Evolutionary conservation across 2,888 invertebrate species (phyloP).

Genomic region (Pseudococcus viburni): DNA sequence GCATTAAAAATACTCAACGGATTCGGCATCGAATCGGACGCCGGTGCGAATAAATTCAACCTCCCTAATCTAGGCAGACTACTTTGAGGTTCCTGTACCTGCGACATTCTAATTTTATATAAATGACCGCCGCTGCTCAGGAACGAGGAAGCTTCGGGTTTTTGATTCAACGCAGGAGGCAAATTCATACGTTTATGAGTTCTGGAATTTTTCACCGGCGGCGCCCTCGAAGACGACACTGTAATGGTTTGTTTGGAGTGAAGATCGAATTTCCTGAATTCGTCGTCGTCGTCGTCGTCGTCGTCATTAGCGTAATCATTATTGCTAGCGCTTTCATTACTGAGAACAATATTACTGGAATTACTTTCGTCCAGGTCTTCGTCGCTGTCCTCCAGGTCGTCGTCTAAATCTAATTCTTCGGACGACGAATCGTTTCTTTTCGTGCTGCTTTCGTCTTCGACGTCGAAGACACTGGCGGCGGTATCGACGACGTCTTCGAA

Average conservation of each 20-base stretch:
- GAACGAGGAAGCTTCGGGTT: conserved; percentile 50
- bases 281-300: conserved; percentile 63
- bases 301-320: conserved; percentile 45
- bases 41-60: conserved; percentile 60
- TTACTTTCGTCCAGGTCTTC: conserved; percentile 58
- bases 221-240: not conserved
- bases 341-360: conserved; percentile 12
- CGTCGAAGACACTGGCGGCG: conserved; percentile 60
- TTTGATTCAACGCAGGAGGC: conserved; percentile 61
- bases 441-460: conserved; percentile 10
- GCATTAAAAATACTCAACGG: conserved; percentile 10
- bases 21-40: not conserved
- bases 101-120: conserved; percentile 61
- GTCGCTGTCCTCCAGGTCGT: conserved; percentile 58
- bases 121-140: conserved; percentile 58
- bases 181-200: conserved; percentile 63
- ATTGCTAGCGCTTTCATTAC: not conserved
- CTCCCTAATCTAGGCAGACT: conserved; percentile 43
- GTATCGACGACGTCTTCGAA: conserved; percentile 58
- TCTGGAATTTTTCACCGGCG: not conserved
- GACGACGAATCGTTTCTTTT: conserved; percentile 48
- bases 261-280: conserved; percentile 56
- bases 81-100: conserved; percentile 35
- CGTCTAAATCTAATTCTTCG: conserved; percentile 57
- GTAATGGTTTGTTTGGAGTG: conserved; percentile 38